phyloP scores from a whole-genome alignment of 2,888 invertebrate species.

The Synanthedon andrenaeformis region DNA sequence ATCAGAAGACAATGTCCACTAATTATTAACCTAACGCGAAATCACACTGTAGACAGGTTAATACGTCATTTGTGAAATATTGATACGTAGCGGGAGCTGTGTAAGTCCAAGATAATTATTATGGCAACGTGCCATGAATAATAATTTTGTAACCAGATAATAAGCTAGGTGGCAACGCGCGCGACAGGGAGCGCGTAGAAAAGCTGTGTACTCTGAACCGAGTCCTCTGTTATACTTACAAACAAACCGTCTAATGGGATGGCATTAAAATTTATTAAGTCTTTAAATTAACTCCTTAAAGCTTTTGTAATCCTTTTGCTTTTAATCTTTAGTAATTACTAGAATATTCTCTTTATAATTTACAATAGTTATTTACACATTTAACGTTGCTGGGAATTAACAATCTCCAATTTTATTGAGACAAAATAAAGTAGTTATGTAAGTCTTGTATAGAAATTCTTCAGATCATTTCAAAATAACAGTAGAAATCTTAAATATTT shows the following conservation, averaged over 20 bases:
- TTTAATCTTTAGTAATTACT: background rate
- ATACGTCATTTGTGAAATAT: slow-evolving; percentile 21
- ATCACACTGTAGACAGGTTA: slow-evolving; percentile 8
- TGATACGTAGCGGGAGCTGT: slow-evolving; percentile 20
- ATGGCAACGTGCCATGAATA: slow-evolving; percentile 41
- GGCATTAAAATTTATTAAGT: slow-evolving; percentile 26
- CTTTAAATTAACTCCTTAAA: slow-evolving; percentile 29
- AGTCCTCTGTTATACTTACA: slow-evolving; percentile 16
- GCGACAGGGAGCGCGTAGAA: slow-evolving; percentile 1
- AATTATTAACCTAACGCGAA: background rate
- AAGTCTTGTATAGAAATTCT: too few relatives aligned
- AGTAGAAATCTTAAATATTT: too few relatives aligned
- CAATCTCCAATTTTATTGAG: too few relatives aligned
- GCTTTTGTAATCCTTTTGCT: slow-evolving; percentile 10
- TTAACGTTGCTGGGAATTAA: too few relatives aligned
- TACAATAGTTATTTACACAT: too few relatives aligned
- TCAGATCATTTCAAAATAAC: too few relatives aligned
- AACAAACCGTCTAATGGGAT: slow-evolving; percentile 33
- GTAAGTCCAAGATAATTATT: slow-evolving; percentile 31
- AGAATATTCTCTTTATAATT: too few relatives aligned
- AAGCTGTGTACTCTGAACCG: slow-evolving; percentile 5
- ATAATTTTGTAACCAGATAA: slow-evolving; percentile 34
- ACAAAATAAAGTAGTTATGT: too few relatives aligned
- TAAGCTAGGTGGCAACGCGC: slow-evolving; percentile 14
- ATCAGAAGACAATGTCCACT: too few relatives aligned